Evolutionary conservation across 1,140 invertebrate species (phyloP), one percentile per base, ranked within the genome.

Genomic region (Bombus waltoni): DNA sequence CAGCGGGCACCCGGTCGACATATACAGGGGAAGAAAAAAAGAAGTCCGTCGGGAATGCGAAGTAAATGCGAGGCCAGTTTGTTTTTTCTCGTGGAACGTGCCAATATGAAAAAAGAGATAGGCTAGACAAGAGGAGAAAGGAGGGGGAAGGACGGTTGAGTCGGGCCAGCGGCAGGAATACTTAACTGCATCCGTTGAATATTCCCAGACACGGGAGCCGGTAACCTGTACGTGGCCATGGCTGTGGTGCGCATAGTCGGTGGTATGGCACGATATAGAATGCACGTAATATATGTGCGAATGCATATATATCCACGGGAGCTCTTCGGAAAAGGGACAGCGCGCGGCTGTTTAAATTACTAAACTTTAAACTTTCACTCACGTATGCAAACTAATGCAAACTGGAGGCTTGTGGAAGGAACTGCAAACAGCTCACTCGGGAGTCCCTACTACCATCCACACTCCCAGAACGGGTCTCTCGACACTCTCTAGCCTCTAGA

Each of bases 301-400:
- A 6, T 44, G 35, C 35, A 65, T 73, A 71, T 65, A 85, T 84
- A 86, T 86, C 84, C 65, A 38, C 66, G 62, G 25, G 53, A 47
- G 86, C 62, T 83, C 76, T 93, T 89, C 81, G 83, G 80, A 91
- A 91, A 92, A 90, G 84, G 87, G 91, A 92, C 87, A 90, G 75
- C 85, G 71, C 89, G 62, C 81, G 88, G 86, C 89, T 93, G 91
- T 93, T 93, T 89, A 92, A 93, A 94, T 93, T 91, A 90, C 93
- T 93, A 92, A 93, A 93, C 91, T 94, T 93, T 92, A 91, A 93
- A 93, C 92, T 93, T 93, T 92, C 88, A 91, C 91, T 92, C 89
- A 90, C 85, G 90, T 91, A 93, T 93, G 93, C 91, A 93, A 93
- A 93, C 91, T 94, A 93, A 93, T 91, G 90, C 92, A 93, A 94